These are phyloP conservation scores for Eclectus roratus DNA, from an alignment of 2,113 vertebrate species.

Conservation along the genomic window DNA sequence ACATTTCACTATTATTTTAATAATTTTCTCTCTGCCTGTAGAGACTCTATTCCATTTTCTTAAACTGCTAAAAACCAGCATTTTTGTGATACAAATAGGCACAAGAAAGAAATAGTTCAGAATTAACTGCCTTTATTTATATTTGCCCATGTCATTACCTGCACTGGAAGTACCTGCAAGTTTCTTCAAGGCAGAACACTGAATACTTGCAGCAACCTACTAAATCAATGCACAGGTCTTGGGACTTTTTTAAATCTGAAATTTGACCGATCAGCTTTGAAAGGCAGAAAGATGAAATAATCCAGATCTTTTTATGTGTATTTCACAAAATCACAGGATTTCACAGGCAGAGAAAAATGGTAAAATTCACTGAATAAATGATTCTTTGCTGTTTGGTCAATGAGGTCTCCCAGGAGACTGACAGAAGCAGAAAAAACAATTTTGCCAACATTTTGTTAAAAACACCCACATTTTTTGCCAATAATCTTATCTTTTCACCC, in stretches of 20 bases:
- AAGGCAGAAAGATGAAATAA: not conserved
- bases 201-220: not conserved
- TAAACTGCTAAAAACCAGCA: not conserved
- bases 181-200: not conserved
- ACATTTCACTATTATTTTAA: not conserved
- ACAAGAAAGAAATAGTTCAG: not conserved
- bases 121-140: not conserved
- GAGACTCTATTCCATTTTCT: not conserved
- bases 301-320: not conserved
- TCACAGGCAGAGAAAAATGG: not conserved
- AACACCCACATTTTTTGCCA: rapidly evolving
- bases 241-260: not conserved
- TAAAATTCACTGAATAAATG: not conserved
- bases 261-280: not conserved
- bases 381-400: not conserved
- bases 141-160: not conserved
- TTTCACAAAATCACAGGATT: not conserved
- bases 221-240: not conserved
- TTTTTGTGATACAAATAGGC: not conserved
- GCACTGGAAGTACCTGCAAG: not conserved
- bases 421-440: not conserved
- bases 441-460: not conserved
- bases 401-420: not conserved
- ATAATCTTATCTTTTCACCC: not conserved
- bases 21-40: not conserved